Conservation (phyloP, 1,140 invertebrate genomes). For the Sycophila sp. region DNA sequence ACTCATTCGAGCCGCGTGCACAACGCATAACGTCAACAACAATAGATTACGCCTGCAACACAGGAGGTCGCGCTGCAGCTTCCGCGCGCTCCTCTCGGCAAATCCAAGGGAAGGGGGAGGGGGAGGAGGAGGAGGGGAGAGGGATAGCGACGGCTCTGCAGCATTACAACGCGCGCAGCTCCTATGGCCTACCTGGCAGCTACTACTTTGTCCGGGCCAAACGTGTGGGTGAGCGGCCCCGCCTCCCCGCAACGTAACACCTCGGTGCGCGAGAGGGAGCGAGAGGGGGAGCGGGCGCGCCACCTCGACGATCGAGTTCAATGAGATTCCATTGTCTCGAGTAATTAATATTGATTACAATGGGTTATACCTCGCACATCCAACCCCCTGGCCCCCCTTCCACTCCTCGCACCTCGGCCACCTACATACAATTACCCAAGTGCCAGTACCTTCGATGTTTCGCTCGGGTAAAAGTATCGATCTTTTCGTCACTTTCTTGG, state of each 20-base stretch:
- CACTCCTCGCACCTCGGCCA: slow-evolving; percentile 10
- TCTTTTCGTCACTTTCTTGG: too few relatives aligned
- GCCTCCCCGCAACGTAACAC: slow-evolving; percentile 31
- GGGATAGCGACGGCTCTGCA: too few relatives aligned
- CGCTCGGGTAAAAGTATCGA: too few relatives aligned
- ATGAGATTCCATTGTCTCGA: slow-evolving; percentile 68
- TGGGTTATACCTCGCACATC: slow-evolving; percentile 62
- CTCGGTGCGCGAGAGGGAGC: background rate
- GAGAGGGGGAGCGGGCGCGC: slow-evolving; percentile 13
- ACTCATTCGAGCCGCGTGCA: slow-evolving; percentile 49
- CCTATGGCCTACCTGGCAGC: background rate
- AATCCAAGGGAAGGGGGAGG: too few relatives aligned
- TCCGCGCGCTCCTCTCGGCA: slow-evolving; percentile 42
- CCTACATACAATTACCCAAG: background rate
- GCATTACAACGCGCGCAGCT: slow-evolving; percentile 39
- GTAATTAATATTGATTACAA: slow-evolving; percentile 68
- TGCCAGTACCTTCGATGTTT: slow-evolving; percentile 4
- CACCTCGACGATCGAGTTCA: slow-evolving; percentile 64
- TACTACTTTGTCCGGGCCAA: slow-evolving; percentile 6
- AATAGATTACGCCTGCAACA: slow-evolving; percentile 64
- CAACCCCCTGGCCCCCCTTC: slow-evolving; percentile 44
- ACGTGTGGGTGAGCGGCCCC: background rate
- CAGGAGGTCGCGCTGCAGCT: slow-evolving; percentile 51
- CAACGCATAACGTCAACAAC: slow-evolving; percentile 66
- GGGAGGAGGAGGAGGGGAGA: too few relatives aligned